phyloP scores from a whole-genome alignment of 2,888 invertebrate genomes.

The Sipha maydis region DNA sequence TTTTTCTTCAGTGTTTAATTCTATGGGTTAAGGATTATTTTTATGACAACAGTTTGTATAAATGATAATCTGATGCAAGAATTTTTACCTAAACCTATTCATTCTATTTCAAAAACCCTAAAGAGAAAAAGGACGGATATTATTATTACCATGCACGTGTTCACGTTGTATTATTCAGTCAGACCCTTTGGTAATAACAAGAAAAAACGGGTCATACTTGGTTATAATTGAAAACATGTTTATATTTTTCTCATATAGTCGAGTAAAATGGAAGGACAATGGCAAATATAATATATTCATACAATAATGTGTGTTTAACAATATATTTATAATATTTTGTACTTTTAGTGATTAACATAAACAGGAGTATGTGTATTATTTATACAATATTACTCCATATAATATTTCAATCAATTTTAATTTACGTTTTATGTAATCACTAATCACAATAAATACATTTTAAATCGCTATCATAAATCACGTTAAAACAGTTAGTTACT shows the following conservation, averaged over 20 bases:
- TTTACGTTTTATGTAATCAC: no score
- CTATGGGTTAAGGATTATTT: conserved; percentile 15
- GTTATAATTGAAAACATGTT: conserved; percentile 57
- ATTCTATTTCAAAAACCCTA: conserved; percentile 13
- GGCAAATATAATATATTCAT: neutral
- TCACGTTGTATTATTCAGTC: conserved; percentile 19
- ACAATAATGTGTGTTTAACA: neutral
- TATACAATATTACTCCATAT: neutral
- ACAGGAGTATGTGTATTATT: no score
- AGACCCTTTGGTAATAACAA: conserved; percentile 53
- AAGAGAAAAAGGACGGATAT: conserved; percentile 47
- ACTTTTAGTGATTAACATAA: no score
- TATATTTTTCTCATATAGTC: conserved; percentile 12
- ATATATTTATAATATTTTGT: neutral
- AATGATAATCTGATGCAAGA: conserved; percentile 40
- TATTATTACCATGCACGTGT: conserved; percentile 33
- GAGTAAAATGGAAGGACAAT: neutral
- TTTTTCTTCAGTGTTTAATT: neutral
- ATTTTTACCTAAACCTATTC: conserved; percentile 35
- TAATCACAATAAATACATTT: no score
- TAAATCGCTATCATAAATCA: neutral
- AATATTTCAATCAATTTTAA: neutral
- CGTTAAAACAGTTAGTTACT: conserved; percentile 12
- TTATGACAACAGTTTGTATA: conserved; percentile 20
- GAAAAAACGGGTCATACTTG: conserved; percentile 13